Evolutionary conservation across 1,140 invertebrate species (phyloP).

Genomic region (Lutraria rhynchaena): DNA sequence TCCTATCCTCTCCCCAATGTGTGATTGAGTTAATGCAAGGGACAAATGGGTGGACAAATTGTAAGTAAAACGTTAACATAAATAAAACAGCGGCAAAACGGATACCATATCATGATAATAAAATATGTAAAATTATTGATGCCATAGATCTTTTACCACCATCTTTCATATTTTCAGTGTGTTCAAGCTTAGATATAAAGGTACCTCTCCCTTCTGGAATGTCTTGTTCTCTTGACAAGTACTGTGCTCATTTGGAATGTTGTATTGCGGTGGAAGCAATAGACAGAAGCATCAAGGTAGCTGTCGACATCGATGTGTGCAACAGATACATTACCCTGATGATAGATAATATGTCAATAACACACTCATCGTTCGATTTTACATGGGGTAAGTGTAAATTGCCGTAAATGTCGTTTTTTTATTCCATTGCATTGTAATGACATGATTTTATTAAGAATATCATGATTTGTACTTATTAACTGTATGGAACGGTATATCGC

Average conservation of each 20-base stretch:
- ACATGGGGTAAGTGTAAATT: conserved; percentile 2
- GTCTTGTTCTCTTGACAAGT: conserved; percentile 25
- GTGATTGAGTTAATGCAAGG: too few relatives aligned
- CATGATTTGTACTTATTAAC: too few relatives aligned
- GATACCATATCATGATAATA: too few relatives aligned
- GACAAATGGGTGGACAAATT: too few relatives aligned
- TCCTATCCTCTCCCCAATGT: background rate
- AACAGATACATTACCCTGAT: conserved; percentile 35
- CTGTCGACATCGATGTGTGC: conserved; percentile 44
- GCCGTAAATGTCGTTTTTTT: background rate
- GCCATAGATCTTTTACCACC: background rate
- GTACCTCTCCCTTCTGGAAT: conserved; percentile 9
- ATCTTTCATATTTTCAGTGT: background rate
- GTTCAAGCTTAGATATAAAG: background rate
- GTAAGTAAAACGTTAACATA: too few relatives aligned
- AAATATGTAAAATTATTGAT: background rate
- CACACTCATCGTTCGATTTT: conserved; percentile 31
- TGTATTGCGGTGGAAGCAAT: conserved; percentile 45
- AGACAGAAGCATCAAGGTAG: conserved; percentile 33
- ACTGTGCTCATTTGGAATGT: conserved; percentile 53
- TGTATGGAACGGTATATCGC: too few relatives aligned
- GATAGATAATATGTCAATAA: conserved; percentile 50
- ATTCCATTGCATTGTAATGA: too few relatives aligned
- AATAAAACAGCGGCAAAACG: too few relatives aligned
- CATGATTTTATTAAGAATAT: too few relatives aligned